Evolutionary conservation across 2,888 invertebrate species (phyloP).

Genomic region (Stegophylla sp.): DNA sequence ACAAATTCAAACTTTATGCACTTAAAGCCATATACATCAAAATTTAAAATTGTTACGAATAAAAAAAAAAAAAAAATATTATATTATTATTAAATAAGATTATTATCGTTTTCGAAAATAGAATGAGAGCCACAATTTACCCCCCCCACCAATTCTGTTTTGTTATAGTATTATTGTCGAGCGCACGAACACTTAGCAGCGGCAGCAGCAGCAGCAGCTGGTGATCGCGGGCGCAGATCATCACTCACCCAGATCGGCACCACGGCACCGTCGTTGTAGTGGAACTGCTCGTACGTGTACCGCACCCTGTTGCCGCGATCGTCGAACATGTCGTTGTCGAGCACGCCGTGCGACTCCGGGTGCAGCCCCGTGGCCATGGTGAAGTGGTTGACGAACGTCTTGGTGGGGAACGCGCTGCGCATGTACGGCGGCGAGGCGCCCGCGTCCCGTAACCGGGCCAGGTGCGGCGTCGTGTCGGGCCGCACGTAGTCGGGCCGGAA

Average conservation of each 20-base stretch:
- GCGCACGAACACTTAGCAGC: no score
- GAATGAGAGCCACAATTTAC: no score
- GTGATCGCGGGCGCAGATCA: no score
- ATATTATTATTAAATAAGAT: no score
- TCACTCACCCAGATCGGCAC: conserved; percentile 70
- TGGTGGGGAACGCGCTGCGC: conserved; percentile 73
- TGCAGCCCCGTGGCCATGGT: conserved; percentile 75
- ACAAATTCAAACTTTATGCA: no score
- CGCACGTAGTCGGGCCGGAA: conserved; percentile 66
- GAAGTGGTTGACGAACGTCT: conserved; percentile 79
- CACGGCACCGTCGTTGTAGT: conserved; percentile 68
- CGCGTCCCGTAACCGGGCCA: conserved; percentile 68
- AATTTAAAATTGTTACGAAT: no score
- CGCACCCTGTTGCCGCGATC: conserved; percentile 63
- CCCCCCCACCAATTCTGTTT: no score
- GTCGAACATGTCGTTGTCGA: conserved; percentile 72
- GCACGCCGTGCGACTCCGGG: conserved; percentile 74
- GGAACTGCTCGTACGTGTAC: conserved; percentile 66
- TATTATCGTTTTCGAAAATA: no score
- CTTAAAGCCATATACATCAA: no score
- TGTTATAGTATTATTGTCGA: no score
- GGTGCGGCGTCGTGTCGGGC: conserved; percentile 67
- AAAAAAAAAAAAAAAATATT: no score
- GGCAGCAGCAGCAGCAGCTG: no score
- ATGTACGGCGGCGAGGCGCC: conserved; percentile 71